Percentiles rank a stretch among this genome's conserved stretches.
Conservation (phyloP, 2,113 vertebrate species). For the Tauraco erythrolophus region DNA sequence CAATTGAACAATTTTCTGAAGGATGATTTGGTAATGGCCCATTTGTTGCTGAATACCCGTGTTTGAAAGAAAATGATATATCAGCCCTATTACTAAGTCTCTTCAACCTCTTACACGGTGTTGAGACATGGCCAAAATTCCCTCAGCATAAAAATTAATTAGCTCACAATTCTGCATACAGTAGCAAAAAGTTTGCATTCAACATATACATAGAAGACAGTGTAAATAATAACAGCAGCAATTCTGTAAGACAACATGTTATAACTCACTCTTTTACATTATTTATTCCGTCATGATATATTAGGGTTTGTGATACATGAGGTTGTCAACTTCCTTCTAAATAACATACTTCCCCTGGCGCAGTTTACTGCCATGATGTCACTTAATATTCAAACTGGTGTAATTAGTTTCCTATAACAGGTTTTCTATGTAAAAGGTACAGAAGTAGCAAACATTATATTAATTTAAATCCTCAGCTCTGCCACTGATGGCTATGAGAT, state of each 20-base stretch:
- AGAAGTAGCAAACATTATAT: not conserved
- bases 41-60: not conserved
- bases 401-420: not conserved
- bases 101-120: not conserved
- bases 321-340: slow-evolving; percentile 29
- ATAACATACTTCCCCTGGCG: slow-evolving; percentile 19
- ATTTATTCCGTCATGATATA: slow-evolving; percentile 49
- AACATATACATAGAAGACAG: not conserved
- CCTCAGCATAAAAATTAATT: slow-evolving; percentile 51
- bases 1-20: not conserved
- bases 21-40: not conserved
- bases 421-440: not conserved
- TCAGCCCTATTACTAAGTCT: slow-evolving; percentile 9
- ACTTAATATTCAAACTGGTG: slow-evolving; percentile 36
- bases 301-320: slow-evolving; percentile 40
- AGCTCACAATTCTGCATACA: slow-evolving; percentile 40
- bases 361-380: slow-evolving; percentile 32
- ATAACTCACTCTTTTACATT: slow-evolving; percentile 52
- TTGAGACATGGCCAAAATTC: slow-evolving; percentile 46
- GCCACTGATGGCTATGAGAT: not conserved
- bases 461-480: not conserved
- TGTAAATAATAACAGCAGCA: slow-evolving; percentile 71
- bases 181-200: slow-evolving; percentile 39
- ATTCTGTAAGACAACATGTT: slow-evolving; percentile 1
- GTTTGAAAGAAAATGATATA: slow-evolving; percentile 48